Percentiles rank a stretch among this genome's conserved stretches.
These are phyloP conservation scores for Stenopsyche tienmushanensis DNA, from an alignment of 1,140 invertebrate species.

Conservation along the genomic window DNA sequence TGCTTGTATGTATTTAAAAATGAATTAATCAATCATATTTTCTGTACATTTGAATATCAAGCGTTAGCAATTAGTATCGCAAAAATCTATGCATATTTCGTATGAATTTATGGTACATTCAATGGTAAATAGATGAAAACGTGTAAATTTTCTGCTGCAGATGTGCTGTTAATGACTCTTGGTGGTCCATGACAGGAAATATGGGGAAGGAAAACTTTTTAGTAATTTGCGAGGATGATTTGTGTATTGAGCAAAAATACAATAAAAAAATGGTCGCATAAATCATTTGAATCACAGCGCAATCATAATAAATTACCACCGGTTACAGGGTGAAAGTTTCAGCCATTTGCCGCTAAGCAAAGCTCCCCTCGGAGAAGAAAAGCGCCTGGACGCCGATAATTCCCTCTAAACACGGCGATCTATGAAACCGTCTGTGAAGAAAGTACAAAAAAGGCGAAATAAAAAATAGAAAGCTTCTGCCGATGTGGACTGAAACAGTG, in stretches of 20 bases:
- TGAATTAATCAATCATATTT: too few relatives aligned
- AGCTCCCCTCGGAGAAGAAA: slow-evolving; percentile 15
- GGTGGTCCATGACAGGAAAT: too few relatives aligned
- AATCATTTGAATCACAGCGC: slow-evolving; percentile 33
- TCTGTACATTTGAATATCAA: too few relatives aligned
- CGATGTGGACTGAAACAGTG: not conserved
- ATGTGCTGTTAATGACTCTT: too few relatives aligned
- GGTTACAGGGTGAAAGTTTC: slow-evolving; percentile 33
- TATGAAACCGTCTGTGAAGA: slow-evolving; percentile 34
- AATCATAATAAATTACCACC: slow-evolving; percentile 40
- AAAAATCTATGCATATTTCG: too few relatives aligned
- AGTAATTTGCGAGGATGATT: too few relatives aligned
- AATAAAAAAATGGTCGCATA: slow-evolving; percentile 18
- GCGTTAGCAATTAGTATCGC: too few relatives aligned
- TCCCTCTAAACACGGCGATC: slow-evolving; percentile 40
- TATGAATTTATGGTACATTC: too few relatives aligned
- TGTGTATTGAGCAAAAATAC: not conserved
- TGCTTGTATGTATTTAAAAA: too few relatives aligned
- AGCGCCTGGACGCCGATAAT: slow-evolving; percentile 34
- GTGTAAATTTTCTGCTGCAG: too few relatives aligned
- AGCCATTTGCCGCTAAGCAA: slow-evolving; percentile 23
- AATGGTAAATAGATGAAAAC: too few relatives aligned
- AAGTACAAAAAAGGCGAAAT: slow-evolving; percentile 22
- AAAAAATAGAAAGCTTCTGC: slow-evolving; percentile 28
- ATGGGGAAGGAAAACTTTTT: too few relatives aligned